Conservation (phyloP, 2,797 vertebrate genomes). For the Borostomias antarcticus region DNA sequence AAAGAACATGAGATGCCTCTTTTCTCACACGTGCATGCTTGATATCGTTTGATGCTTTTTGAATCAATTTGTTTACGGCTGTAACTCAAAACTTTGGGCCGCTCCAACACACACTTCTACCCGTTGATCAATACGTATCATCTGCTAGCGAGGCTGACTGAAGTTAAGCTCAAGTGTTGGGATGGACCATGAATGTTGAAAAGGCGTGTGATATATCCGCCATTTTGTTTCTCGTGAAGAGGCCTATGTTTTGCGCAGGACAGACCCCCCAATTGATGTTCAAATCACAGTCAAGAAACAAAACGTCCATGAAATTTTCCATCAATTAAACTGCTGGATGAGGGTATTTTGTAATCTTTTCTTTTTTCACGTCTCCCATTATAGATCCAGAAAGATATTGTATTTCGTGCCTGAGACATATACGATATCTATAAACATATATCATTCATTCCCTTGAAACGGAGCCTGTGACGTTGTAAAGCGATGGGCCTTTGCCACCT, state of each 20-base stretch:
- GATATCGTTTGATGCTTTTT: slow-evolving; percentile 28
- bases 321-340: slow-evolving; percentile 8
- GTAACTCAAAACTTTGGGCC: slow-evolving; percentile 22
- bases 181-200: slow-evolving; percentile 8
- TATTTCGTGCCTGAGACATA: slow-evolving; percentile 5
- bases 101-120: background rate
- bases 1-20: slow-evolving; percentile 12
- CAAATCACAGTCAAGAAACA: background rate
- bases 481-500: slow-evolving; percentile 40
- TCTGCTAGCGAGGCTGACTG: background rate
- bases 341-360: background rate
- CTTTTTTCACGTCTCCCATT: background rate
- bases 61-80: slow-evolving; percentile 24
- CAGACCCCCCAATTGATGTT: background rate
- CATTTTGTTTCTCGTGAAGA: background rate
- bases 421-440: slow-evolving; percentile 19
- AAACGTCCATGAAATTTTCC: slow-evolving; percentile 1
- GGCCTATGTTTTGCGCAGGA: no score
- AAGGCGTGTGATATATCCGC: no score
- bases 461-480: slow-evolving; percentile 27
- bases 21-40: slow-evolving; percentile 32
- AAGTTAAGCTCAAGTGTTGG: background rate
- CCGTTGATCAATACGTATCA: background rate
- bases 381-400: background rate
- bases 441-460: slow-evolving; percentile 31